Evolutionary conservation across 2,888 invertebrate genomes (phyloP).

Genomic region (Netelia inedita): DNA sequence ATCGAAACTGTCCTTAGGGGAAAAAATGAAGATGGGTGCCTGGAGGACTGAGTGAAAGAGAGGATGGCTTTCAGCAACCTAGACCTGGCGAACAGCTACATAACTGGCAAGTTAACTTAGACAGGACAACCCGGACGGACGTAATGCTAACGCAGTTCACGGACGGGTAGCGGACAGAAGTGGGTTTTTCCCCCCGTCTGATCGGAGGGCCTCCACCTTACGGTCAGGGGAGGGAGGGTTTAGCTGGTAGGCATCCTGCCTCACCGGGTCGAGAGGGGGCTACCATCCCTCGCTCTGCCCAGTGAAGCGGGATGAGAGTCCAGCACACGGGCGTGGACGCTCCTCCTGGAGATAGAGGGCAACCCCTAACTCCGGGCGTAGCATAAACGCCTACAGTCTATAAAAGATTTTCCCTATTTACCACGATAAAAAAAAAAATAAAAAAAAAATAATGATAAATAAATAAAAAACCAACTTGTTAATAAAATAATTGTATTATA

Average conservation of each 20-base stretch:
- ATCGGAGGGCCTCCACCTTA: background rate
- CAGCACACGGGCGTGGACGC: slow-evolving; percentile 42
- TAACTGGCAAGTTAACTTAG: no score
- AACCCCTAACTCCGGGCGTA: slow-evolving; percentile 43
- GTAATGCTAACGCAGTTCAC: no score
- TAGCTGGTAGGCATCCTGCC: slow-evolving; percentile 28
- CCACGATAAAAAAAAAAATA: no score
- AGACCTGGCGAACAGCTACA: no score
- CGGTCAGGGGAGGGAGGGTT: slow-evolving; percentile 36
- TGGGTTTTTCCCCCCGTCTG: slow-evolving; percentile 35
- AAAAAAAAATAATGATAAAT: no score
- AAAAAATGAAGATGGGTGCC: no score
- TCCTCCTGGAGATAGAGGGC: slow-evolving; percentile 40
- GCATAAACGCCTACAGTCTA: slow-evolving; percentile 42
- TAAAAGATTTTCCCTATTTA: slow-evolving; percentile 40
- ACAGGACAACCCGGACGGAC: no score
- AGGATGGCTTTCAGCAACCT: no score
- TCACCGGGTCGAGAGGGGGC: background rate
- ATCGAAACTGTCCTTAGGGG: no score
- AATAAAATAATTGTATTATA: no score
- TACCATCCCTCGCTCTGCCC: slow-evolving; percentile 18
- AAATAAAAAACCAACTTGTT: no score
- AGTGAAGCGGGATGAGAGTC: slow-evolving; percentile 46
- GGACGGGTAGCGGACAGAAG: slow-evolving; percentile 26
- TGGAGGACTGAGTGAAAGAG: no score